Evolutionary conservation across 2,113 vertebrate genomes (phyloP).

Genomic region (Phoxinus phoxinus): DNA sequence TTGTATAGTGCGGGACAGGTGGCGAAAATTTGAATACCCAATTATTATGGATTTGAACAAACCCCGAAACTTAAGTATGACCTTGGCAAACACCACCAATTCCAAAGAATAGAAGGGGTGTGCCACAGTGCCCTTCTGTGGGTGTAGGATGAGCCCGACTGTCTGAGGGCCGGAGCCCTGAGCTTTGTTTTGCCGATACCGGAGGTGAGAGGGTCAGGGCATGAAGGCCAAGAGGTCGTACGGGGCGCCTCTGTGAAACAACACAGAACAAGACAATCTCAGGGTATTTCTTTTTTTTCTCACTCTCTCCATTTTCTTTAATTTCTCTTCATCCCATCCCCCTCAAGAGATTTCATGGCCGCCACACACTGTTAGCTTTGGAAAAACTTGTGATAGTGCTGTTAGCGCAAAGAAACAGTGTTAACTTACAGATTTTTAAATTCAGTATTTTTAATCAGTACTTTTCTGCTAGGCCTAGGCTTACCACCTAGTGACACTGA

Average conservation of each 20-base stretch:
- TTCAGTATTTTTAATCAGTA: too few species aligned
- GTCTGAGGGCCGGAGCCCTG: slow-evolving; percentile 57
- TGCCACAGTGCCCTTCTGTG: slow-evolving; percentile 56
- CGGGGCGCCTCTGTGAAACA: slow-evolving; percentile 72
- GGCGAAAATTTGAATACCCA: neutral
- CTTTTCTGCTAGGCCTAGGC: neutral
- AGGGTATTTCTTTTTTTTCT: slow-evolving; percentile 53
- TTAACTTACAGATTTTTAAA: neutral
- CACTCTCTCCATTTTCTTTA: slow-evolving; percentile 22
- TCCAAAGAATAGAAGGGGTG: neutral
- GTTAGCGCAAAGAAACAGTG: neutral
- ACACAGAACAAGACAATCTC: slow-evolving; percentile 80
- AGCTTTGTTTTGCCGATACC: slow-evolving; percentile 84
- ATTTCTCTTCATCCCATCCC: slow-evolving; percentile 56
- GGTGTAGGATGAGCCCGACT: slow-evolving; percentile 59
- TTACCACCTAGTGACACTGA: too few species aligned
- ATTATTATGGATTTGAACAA: neutral
- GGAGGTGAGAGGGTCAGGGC: slow-evolving; percentile 83
- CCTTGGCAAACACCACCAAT: neutral
- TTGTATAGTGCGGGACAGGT: neutral
- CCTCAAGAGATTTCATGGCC: neutral
- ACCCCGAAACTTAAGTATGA: neutral
- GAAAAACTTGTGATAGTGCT: neutral
- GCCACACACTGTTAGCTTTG: neutral
- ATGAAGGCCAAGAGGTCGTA: slow-evolving; percentile 62